Base-by-base conservation (phyloP, 2,888 invertebrate genomes). In the Dioctria linearis region DNA sequence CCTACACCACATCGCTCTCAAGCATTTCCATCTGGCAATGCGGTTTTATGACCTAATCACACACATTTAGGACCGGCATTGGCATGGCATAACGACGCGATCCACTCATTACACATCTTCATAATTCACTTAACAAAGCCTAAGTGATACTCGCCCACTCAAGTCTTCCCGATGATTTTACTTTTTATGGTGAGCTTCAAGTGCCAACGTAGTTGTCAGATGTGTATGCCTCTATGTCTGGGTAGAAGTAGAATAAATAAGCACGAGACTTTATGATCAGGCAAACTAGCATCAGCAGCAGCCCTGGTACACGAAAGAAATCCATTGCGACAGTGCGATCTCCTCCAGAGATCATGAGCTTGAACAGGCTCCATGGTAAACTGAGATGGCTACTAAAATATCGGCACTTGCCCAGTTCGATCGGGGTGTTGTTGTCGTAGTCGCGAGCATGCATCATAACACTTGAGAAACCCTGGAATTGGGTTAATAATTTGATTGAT, bases 401-500 rank as follows among this genome's bases (percentile, higher is more conserved):
- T 37, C 49, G 51, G 49, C 69, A 51, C 57, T 9, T 42, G 42
- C 11, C 43, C n/a, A 40, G 66, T 11, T 43, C 11, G 54, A 25
- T 13, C 59, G 42, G 54, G 59, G 73, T 73, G 57, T 51, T 73
- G 57, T 51, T 69, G 69, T 57, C 73, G 54, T 42, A 25, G 73
- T 42, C 13, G 57, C 43, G 39, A 43, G 73, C 76, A 76, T 63
- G 76, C 63, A 61, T 76, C 76, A 46, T 25, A 49, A 76, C 61
- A 63, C 76, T 66, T 42, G 67, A 65, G 54, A 57, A 79, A 79
- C 71, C 75, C 71, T 65, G 76, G 69, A 82, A 82, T 80, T 82
- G 61, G 82, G 82, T 82, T 82, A 81, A 82, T 82, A 82, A 82
- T 82, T 82, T 82, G 82, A 82, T 82, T 82, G 82, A 82, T 80